Percentiles rank a stretch among this genome's conserved stretches.
These are phyloP conservation scores for Holothuria leucospilota DNA, from an alignment of 53 echinoderm and acorn worm species.

Conservation along the genomic window DNA sequence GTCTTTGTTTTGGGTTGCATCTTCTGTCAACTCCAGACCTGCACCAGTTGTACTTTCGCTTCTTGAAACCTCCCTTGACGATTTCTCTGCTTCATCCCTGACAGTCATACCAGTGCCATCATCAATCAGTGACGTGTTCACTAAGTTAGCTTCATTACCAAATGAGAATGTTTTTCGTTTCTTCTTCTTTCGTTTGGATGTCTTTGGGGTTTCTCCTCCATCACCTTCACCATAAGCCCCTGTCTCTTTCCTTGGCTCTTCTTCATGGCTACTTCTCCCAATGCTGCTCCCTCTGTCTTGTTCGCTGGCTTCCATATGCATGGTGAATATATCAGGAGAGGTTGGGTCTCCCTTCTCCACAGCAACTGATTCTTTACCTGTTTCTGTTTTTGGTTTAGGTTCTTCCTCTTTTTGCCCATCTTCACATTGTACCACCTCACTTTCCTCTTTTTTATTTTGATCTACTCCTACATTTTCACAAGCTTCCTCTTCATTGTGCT, in stretches of 20 bases:
- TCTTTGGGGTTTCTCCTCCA: background rate
- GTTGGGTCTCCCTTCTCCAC: background rate
- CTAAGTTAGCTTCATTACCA: conserved; percentile 5
- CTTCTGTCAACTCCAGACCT: too few species aligned
- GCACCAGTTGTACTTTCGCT: background rate
- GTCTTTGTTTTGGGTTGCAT: background rate
- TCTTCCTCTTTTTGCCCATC: too few species aligned
- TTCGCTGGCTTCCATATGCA: conserved; percentile 24
- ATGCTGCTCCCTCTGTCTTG: background rate
- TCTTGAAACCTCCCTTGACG: background rate
- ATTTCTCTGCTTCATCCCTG: background rate
- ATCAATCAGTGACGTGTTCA: too few species aligned
- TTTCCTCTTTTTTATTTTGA: too few species aligned
- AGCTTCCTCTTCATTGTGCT: too few species aligned
- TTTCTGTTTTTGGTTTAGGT: too few species aligned
- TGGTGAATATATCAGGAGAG: conserved; percentile 39
- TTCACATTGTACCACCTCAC: too few species aligned
- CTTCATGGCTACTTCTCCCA: background rate
- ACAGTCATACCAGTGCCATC: background rate
- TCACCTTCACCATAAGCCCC: background rate
- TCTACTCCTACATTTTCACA: too few species aligned
- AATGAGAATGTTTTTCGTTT: conserved; percentile 37
- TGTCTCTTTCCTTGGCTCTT: background rate
- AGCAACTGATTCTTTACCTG: too few species aligned
- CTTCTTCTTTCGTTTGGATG: conserved; percentile 23